A percentile compares a stretch with the other conserved stretches of the same genome.
These are phyloP conservation scores for Lepetodrilus schrolli DNA, from an alignment of 2,888 invertebrate genomes.

Conservation along the genomic window DNA sequence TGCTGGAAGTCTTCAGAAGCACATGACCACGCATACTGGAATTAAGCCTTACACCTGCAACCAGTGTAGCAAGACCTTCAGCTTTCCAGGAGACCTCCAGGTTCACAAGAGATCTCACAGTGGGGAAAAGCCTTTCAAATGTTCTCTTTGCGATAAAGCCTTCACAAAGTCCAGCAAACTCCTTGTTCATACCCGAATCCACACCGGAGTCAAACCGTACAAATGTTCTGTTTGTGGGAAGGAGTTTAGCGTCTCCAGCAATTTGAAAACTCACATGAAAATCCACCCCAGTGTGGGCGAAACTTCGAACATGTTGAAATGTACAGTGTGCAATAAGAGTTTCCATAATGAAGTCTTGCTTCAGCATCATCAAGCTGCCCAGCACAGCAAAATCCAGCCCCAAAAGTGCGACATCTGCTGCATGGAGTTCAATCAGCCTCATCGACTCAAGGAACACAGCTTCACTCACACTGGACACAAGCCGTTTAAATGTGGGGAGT, in stretches of 20 bases:
- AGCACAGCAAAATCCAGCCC: neutral
- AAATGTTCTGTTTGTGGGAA: neutral
- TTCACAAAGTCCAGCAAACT: neutral
- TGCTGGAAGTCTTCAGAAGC: neutral
- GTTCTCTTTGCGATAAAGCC: slow-evolving; percentile 4
- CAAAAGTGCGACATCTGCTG: neutral
- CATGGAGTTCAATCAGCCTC: neutral
- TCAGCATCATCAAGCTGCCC: neutral
- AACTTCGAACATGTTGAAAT: neutral
- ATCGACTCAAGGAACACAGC: neutral
- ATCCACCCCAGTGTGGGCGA: neutral
- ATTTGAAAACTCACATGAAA: slow-evolving; percentile 10
- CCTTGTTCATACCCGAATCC: neutral
- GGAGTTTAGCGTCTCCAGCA: slow-evolving; percentile 18
- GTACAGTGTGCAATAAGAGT: neutral
- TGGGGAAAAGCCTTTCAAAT: slow-evolving; percentile 17
- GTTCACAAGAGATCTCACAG: slow-evolving; percentile 4
- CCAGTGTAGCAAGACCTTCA: neutral
- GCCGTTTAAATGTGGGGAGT: slow-evolving; percentile 1
- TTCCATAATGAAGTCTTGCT: neutral
- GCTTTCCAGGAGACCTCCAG: neutral
- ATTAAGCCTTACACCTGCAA: slow-evolving; percentile 11
- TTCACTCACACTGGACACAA: slow-evolving; percentile 10
- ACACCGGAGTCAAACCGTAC: slow-evolving; percentile 3
- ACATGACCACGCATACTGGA: slow-evolving; percentile 11